These are phyloP conservation scores for Chironomus striatipennis DNA, from an alignment of 1,140 invertebrate genomes.

Conservation along the genomic window DNA sequence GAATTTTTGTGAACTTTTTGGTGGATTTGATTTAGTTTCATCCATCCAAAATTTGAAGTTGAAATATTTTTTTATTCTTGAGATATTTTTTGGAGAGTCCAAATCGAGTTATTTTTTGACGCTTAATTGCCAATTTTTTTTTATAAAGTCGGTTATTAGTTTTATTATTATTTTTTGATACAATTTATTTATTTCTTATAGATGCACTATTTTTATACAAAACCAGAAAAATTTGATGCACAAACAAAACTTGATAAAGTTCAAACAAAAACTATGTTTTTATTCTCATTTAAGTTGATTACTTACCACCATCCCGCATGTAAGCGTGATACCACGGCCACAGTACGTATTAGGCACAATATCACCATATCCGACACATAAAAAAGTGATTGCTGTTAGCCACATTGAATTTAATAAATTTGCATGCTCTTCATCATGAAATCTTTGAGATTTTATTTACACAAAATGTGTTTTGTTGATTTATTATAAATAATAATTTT, in stretches of 20 bases:
- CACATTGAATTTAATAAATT: constrained; percentile 90
- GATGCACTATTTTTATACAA: too few species aligned
- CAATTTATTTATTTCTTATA: too few species aligned
- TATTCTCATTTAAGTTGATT: constrained; percentile 28
- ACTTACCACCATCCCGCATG: constrained; percentile 90
- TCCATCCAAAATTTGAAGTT: background rate
- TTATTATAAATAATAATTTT: background rate
- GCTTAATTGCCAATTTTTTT: background rate
- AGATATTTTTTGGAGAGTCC: background rate
- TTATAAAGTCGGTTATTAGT: too few species aligned
- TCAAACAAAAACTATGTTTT: too few species aligned
- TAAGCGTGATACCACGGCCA: constrained; percentile 81
- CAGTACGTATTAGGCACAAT: constrained; percentile 93
- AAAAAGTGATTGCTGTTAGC: constrained; percentile 85
- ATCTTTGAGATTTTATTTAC: constrained; percentile 45
- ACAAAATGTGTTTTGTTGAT: background rate
- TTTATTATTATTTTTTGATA: too few species aligned
- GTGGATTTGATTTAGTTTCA: background rate
- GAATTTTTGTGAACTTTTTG: background rate
- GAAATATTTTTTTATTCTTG: background rate
- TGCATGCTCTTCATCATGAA: constrained; percentile 78
- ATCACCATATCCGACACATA: constrained; percentile 73
- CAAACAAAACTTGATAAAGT: too few species aligned
- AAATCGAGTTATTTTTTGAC: background rate
- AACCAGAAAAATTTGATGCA: too few species aligned